phyloP scores from a whole-genome alignment of 1,140 invertebrate species.

The Vollenhovia emeryi region DNA sequence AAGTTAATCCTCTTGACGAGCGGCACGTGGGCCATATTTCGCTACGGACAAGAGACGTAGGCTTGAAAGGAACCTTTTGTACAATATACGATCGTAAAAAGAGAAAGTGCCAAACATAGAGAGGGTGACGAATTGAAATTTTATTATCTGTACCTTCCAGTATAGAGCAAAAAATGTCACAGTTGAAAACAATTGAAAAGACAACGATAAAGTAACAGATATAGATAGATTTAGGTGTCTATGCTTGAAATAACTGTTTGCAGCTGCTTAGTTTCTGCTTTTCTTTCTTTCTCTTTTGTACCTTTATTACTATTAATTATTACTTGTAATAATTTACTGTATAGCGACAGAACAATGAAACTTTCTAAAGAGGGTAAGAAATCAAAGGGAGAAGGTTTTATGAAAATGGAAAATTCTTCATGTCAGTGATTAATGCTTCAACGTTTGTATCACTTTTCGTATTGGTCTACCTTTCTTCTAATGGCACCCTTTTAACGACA shows the following conservation, averaged over 20 bases:
- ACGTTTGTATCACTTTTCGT: background rate
- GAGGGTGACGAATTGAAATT: background rate
- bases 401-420: background rate
- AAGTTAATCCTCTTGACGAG: slow-evolving; percentile 73
- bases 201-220: slow-evolving; percentile 11
- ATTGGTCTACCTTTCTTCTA: slow-evolving; percentile 26
- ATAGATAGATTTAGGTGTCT: background rate
- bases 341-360: background rate
- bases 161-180: background rate
- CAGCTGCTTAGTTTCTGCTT: background rate
- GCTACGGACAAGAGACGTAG: background rate
- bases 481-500: slow-evolving; percentile 58
- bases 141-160: background rate
- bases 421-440: background rate
- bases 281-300: background rate
- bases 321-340: background rate
- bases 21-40: slow-evolving; percentile 9
- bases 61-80: background rate
- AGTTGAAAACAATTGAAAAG: background rate
- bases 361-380: background rate
- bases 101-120: background rate
- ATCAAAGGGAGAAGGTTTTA: background rate
- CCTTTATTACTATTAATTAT: background rate
- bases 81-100: background rate
- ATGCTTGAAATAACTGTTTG: background rate